A percentile compares a stretch with the other conserved stretches of the same genome.
These are phyloP conservation scores for Philereme vetulata DNA, from an alignment of 2,888 invertebrate species.

Conservation along the genomic window DNA sequence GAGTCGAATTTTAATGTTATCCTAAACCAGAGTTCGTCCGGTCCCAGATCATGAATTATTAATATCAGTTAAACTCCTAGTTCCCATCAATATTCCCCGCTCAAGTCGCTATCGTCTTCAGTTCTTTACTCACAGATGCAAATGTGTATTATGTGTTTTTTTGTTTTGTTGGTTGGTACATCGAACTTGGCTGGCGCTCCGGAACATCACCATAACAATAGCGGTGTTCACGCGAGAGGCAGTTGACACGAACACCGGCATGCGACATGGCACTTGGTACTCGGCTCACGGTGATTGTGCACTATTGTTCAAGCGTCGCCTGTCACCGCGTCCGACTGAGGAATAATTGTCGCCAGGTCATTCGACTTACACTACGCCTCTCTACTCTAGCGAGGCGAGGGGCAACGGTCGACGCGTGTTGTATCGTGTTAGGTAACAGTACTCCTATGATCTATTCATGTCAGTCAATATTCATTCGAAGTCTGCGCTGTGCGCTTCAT, in stretches of 20 bases:
- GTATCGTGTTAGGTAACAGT: constrained; percentile 57
- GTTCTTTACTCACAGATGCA: constrained; percentile 61
- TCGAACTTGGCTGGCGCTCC: constrained; percentile 40
- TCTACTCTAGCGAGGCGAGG: constrained; percentile 30
- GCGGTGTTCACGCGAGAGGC: constrained; percentile 68
- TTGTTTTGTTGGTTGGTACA: constrained; percentile 72
- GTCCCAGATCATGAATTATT: constrained; percentile 68
- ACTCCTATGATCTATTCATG: constrained; percentile 53
- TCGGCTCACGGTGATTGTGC: constrained; percentile 70
- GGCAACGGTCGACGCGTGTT: constrained; percentile 40
- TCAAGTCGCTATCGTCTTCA: constrained; percentile 40
- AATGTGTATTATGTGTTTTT: constrained; percentile 59
- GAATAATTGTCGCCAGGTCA: constrained; percentile 57
- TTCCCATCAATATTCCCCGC: constrained; percentile 50
- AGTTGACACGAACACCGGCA: constrained; percentile 65
- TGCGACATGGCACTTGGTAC: constrained; percentile 33
- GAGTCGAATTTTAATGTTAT: constrained; percentile 69
- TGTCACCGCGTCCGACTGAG: constrained; percentile 54
- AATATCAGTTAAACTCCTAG: constrained; percentile 58
- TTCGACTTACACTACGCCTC: constrained; percentile 50
- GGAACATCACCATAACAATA: constrained; percentile 77
- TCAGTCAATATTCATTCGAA: constrained; percentile 31
- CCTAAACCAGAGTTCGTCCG: constrained; percentile 54
- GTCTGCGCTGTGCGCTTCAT: constrained; percentile 19
- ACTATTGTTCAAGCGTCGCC: constrained; percentile 69